Evolutionary conservation across 2,888 invertebrate species (phyloP).

Genomic region (Cheilosia vernalis): DNA sequence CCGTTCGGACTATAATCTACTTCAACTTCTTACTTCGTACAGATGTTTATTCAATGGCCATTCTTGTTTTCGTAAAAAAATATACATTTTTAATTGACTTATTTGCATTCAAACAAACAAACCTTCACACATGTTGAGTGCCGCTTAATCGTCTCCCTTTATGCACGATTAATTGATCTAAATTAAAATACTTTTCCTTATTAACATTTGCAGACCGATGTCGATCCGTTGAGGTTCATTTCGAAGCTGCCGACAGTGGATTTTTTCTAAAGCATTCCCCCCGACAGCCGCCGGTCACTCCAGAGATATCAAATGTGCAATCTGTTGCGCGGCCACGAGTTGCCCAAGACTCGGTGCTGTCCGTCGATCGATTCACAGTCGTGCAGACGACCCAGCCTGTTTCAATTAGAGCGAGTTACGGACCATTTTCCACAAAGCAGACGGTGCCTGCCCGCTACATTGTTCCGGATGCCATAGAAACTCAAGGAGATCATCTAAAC

Average conservation of each 20-base stretch:
- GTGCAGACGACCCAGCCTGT: conserved; percentile 95
- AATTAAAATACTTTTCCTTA: conserved; percentile 42
- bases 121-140: conserved; percentile 1
- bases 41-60: too few species aligned
- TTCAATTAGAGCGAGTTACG: conserved; percentile 95
- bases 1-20: too few species aligned
- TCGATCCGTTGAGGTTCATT: conserved; percentile 93
- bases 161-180: conserved; percentile 45
- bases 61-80: background rate
- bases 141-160: background rate
- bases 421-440: conserved; percentile 97
- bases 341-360: conserved; percentile 88
- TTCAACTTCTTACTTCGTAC: too few species aligned
- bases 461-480: conserved; percentile 92
- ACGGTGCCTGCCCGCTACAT: conserved; percentile 95
- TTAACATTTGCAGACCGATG: conserved; percentile 86
- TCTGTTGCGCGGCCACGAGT: conserved; percentile 77
- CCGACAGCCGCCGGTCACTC: conserved; percentile 86
- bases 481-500: conserved; percentile 82
- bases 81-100: background rate
- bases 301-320: conserved; percentile 81
- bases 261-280: conserved; percentile 94
- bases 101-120: background rate
- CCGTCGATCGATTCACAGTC: conserved; percentile 94
- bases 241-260: conserved; percentile 95